These are phyloP conservation scores for Ceratosolen fusciceps DNA, from an alignment of 1,140 invertebrate species.

Conservation along the genomic window DNA sequence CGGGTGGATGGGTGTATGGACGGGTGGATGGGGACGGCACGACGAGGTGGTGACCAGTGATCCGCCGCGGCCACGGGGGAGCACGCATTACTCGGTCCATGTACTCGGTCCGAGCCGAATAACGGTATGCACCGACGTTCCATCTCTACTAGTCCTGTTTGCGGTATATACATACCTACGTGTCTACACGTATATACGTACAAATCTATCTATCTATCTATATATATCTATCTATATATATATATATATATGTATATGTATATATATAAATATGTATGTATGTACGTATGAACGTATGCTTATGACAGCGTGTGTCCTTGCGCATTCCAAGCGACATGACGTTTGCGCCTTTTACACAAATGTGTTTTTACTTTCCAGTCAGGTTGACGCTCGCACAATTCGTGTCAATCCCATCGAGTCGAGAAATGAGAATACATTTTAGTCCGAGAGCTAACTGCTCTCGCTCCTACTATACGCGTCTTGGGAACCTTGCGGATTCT, in stretches of 20 bases:
- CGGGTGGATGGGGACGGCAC: background rate
- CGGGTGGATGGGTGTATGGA: background rate
- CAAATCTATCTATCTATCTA: too few species aligned
- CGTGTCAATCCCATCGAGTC: slow-evolving; percentile 25
- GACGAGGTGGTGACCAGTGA: background rate
- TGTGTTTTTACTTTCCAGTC: slow-evolving; percentile 46
- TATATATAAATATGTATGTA: too few species aligned
- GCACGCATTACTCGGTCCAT: slow-evolving; percentile 38
- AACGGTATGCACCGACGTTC: slow-evolving; percentile 49
- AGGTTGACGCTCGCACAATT: slow-evolving; percentile 36
- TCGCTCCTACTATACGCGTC: background rate
- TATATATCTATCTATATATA: too few species aligned
- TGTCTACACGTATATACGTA: too few species aligned
- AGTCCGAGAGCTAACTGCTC: background rate
- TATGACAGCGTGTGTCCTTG: too few species aligned
- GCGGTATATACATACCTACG: background rate
- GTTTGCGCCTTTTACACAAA: slow-evolving; percentile 12
- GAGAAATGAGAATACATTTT: slow-evolving; percentile 24
- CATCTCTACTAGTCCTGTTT: background rate
- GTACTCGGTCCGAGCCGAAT: slow-evolving; percentile 50
- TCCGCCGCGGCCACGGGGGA: background rate
- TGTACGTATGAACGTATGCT: too few species aligned
- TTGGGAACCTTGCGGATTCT: slow-evolving; percentile 13
- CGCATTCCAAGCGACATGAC: slow-evolving; percentile 49
- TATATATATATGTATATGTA: too few species aligned